Percentiles rank a stretch among this genome's conserved stretches.
These are phyloP conservation scores for Mercenaria mercenaria DNA, from an alignment of 1,140 invertebrate species.

Conservation along the genomic window DNA sequence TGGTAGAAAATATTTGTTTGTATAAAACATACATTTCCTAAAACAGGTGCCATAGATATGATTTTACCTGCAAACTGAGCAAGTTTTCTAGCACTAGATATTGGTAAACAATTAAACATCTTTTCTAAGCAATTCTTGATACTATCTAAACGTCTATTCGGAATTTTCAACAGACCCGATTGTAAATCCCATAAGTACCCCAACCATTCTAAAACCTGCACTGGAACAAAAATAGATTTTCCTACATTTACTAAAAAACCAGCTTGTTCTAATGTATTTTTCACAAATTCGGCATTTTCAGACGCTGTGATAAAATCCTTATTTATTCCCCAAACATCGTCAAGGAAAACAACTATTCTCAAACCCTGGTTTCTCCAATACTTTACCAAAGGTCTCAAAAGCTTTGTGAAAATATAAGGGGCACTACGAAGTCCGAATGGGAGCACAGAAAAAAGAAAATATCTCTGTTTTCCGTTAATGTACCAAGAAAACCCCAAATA, in stretches of 20 bases:
- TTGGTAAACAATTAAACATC: not conserved
- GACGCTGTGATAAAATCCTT: not conserved
- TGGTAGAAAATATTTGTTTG: conserved; percentile 39
- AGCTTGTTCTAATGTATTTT: not conserved
- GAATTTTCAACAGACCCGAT: not conserved
- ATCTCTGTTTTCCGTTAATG: not conserved
- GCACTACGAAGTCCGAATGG: conserved; percentile 45
- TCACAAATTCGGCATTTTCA: not conserved
- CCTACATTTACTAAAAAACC: conserved; percentile 55
- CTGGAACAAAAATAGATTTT: conserved; percentile 49
- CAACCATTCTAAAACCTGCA: conserved; percentile 5
- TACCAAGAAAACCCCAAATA: conserved; percentile 59
- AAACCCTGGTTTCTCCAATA: conserved; percentile 50
- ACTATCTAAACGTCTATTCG: not conserved
- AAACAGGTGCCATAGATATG: too few relatives aligned
- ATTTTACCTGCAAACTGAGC: conserved; percentile 48
- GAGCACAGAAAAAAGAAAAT: too few relatives aligned
- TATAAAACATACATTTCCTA: conserved; percentile 15
- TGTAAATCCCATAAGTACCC: conserved; percentile 39
- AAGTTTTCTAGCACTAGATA: conserved; percentile 19
- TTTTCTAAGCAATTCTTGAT: not conserved
- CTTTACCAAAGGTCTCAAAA: conserved; percentile 55
- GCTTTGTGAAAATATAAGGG: conserved; percentile 49
- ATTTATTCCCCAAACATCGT: conserved; percentile 54
- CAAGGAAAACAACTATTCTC: conserved; percentile 55